phyloP scores from a whole-genome alignment of 1,140 invertebrate species.

The Drosophila sp. region DNA sequence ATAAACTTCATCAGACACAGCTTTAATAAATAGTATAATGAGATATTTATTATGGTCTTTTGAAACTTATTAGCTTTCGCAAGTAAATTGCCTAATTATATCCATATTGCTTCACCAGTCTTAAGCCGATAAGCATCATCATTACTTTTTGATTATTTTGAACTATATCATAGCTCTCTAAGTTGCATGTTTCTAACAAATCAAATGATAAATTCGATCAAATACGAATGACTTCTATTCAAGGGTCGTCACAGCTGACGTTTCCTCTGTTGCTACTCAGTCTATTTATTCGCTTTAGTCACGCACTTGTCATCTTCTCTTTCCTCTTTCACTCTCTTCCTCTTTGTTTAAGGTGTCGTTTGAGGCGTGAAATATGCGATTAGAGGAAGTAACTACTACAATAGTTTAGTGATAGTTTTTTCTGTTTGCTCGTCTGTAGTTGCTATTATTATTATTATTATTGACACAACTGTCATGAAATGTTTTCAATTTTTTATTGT shows the following conservation, averaged over 20 bases:
- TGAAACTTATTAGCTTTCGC: too few relatives aligned
- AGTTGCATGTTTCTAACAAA: not conserved
- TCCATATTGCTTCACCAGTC: too few relatives aligned
- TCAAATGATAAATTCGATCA: not conserved
- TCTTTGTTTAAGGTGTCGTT: slow-evolving; percentile 4
- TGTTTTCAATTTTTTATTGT: slow-evolving; percentile 23
- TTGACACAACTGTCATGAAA: slow-evolving; percentile 71
- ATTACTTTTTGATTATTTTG: too few relatives aligned
- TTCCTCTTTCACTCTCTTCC: slow-evolving; percentile 22
- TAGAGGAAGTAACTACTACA: slow-evolving; percentile 6
- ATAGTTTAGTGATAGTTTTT: slow-evolving; percentile 9
- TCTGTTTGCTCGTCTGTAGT: not conserved
- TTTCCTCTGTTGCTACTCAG: not conserved
- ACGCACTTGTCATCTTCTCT: slow-evolving; percentile 39
- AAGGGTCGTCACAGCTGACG: not conserved
- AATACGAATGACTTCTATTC: not conserved
- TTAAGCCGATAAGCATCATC: too few relatives aligned
- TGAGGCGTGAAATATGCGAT: slow-evolving; percentile 11
- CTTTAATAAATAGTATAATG: too few relatives aligned
- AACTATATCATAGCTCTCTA: too few relatives aligned
- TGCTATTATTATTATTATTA: slow-evolving; percentile 45
- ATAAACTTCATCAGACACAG: too few relatives aligned
- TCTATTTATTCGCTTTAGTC: slow-evolving; percentile 37
- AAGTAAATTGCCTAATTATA: too few relatives aligned
- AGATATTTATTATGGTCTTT: too few relatives aligned